Base-by-base conservation (phyloP, 1,140 invertebrate species). In the Drosophila sp. region DNA sequence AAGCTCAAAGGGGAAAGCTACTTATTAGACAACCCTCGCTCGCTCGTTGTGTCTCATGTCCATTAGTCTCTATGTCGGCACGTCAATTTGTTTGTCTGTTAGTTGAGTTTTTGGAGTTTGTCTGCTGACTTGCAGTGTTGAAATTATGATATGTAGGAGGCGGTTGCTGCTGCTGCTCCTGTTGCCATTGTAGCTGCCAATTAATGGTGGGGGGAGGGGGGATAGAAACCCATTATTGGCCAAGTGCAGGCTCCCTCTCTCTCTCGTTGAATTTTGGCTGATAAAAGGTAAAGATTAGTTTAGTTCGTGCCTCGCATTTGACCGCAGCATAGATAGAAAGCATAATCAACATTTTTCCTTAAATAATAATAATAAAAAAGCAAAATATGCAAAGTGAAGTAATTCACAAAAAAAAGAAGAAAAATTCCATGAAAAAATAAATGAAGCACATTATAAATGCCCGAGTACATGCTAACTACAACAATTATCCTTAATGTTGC, bases 401-500 rank as follows among this genome's bases (percentile, higher is more conserved):
- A 80, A 66, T 76, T 76, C 32, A 66, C 65, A 76, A 62, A 30
- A 50, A 50, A 61, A 17, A 23, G 38, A 58, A 10, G 27, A 50
- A 25, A 47, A 47, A 47, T 50, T 50, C 30, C 41, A 56, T 32
- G 10, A 44, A 54, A 60, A 84, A 84, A 84, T 80, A 79, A 87
- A 87, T 89, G 83, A 89, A 78, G 83, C 76, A 82, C 83, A 86
- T 86, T 86, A 89, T 83, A 86, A 86, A 86, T 86, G 84, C 83
- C 80, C 80, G 81, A 86, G 79, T 86, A 86, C 82, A 85, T 85
- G 82, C 83, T 86, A 86, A 86, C 83, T 86, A 86, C 83, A 87
- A 86, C 83, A 86, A 86, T 86, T 86, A 86, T 86, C 76, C 84
- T 83, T 86, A 86, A 86, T 86, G 83, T 86, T 89, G 84, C 83